Percentiles rank a stretch among this genome's conserved stretches.
Conservation (phyloP, 2,888 invertebrate species). For the Steromphala cineraria region DNA sequence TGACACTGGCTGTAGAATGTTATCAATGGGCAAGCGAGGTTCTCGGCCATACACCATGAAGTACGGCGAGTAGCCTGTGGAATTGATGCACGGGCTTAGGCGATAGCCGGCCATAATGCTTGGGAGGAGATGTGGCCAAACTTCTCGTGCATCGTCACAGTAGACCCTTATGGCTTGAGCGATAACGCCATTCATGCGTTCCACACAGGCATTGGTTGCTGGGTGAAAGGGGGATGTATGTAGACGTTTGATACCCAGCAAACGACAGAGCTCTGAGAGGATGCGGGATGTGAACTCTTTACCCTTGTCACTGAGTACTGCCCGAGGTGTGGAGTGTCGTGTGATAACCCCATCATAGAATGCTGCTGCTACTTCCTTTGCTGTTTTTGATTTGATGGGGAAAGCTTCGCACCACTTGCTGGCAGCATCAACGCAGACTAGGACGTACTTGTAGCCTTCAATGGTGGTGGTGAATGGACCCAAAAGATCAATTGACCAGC, state of each 20-base stretch:
- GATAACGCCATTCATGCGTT: slow-evolving; percentile 20
- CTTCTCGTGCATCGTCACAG: background rate
- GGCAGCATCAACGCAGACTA: slow-evolving; percentile 4
- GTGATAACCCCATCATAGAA: slow-evolving; percentile 25
- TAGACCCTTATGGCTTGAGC: slow-evolving; percentile 11
- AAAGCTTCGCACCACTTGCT: slow-evolving; percentile 20
- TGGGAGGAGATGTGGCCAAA: slow-evolving; percentile 14
- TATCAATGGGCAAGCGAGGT: background rate
- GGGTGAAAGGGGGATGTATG: slow-evolving; percentile 9
- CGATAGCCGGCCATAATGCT: slow-evolving; percentile 21
- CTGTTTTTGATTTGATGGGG: slow-evolving; percentile 18
- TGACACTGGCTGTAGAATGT: background rate
- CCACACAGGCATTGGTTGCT: slow-evolving; percentile 12
- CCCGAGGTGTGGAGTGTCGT: slow-evolving; percentile 24
- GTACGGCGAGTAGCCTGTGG: slow-evolving; percentile 20
- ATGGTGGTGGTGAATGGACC: slow-evolving; percentile 13
- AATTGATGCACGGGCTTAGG: background rate
- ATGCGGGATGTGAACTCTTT: slow-evolving; percentile 32
- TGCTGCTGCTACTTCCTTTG: slow-evolving; percentile 4
- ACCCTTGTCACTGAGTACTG: slow-evolving; percentile 37
- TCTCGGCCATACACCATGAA: slow-evolving; percentile 20
- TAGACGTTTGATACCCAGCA: slow-evolving; percentile 8
- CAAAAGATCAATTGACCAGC: slow-evolving; percentile 32
- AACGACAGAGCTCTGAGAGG: slow-evolving; percentile 14
- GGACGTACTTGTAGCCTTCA: background rate